Evolutionary conservation across 2,113 vertebrate genomes (phyloP), one percentile per base, ranked within the genome.

Genomic region (Takifugu bimaculatus): DNA sequence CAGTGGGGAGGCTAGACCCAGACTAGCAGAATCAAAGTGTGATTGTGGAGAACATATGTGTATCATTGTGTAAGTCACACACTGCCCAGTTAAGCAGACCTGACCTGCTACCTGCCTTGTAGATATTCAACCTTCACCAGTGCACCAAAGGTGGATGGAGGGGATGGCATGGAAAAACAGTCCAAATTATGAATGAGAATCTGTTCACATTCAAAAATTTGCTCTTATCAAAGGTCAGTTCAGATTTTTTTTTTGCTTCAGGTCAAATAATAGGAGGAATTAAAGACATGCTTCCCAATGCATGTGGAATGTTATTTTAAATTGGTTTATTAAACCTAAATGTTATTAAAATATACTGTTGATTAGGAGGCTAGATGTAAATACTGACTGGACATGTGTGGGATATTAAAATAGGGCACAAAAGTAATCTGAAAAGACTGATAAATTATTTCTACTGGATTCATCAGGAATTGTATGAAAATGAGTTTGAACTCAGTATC

Each of bases 21-120:
- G 50, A 61, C 57, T 67, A 55, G 65, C 20, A 50, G 28, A 78
- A 81, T 82, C 65, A 82, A 82, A 79, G 77, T 51, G n/a, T 53
- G 59, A 72, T 66, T 60, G 60, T 54, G 50, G 44, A 2, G 43
- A 85, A 77, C 74, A 82, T 75, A 69, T 74, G 74, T 69, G 56
- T 57, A 54, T 79, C 64, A 50, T 68, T 60, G 20, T 27, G 50
- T 47, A 29, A 74, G 52, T 50, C 0, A 74, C n/a, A 60, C 55
- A 5, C 25, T 11, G 5, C 63, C 47, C 67, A 63, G 20, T 26
- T 11, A 20, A 13, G 25, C 27, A 44, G 5, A 52, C 64, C 25
- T 13, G 27, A n/a, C 26, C 12, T 54, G n/a, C 13, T 62, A 47
- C 20, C 29, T 25, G 45, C 25, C 53, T 48, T 67, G 53, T 54